These are phyloP conservation scores for Choristoneura fumiferana DNA, from an alignment of 1,140 invertebrate species.

Conservation along the genomic window DNA sequence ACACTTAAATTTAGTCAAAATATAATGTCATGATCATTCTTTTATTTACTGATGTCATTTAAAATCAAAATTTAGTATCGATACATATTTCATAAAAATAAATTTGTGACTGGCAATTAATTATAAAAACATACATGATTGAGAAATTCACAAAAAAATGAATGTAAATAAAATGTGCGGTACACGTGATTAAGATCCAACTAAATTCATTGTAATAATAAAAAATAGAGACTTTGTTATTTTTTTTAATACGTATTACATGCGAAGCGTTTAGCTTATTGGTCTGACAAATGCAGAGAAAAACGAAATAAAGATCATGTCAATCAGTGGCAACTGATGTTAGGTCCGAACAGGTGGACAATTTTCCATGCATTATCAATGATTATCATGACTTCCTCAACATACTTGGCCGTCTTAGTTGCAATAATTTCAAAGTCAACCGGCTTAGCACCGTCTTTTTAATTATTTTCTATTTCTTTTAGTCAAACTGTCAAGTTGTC, in stretches of 20 bases:
- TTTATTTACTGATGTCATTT: conserved; percentile 8
- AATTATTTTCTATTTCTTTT: too few relatives aligned
- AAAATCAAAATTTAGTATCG: not conserved
- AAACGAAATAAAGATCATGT: too few relatives aligned
- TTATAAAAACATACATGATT: conserved; percentile 50
- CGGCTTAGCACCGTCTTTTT: too few relatives aligned
- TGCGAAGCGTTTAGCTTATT: not conserved
- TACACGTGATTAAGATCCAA: conserved; percentile 24
- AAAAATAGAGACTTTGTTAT: conserved; percentile 22
- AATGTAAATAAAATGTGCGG: conserved; percentile 17
- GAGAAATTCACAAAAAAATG: conserved; percentile 30
- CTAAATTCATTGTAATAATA: conserved; percentile 22
- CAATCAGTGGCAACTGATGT: too few relatives aligned
- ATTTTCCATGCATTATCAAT: too few relatives aligned
- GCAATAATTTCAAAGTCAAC: too few relatives aligned
- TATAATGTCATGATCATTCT: conserved; percentile 53
- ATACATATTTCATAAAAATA: conserved; percentile 19
- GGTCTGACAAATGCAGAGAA: too few relatives aligned
- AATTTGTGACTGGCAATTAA: conserved; percentile 47
- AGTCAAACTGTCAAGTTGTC: too few relatives aligned
- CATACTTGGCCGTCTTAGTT: too few relatives aligned
- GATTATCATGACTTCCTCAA: too few relatives aligned
- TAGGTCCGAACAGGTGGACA: too few relatives aligned
- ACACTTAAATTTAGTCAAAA: conserved; percentile 47
- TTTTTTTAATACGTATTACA: conserved; percentile 22